Evolutionary conservation across 1,140 invertebrate genomes (phyloP).

Genomic region (Eubasilissa regina): DNA sequence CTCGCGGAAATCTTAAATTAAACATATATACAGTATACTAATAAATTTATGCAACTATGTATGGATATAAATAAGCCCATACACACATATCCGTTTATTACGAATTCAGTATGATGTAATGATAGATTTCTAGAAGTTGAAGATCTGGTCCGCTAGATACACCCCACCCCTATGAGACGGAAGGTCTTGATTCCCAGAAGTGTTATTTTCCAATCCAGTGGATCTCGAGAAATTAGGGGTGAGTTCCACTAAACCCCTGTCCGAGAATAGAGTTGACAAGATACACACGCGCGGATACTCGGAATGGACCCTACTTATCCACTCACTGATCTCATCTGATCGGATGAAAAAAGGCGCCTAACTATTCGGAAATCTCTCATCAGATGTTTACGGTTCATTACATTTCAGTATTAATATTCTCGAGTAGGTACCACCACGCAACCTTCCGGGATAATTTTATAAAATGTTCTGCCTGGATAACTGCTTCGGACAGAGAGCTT

Average conservation of each 20-base stretch:
- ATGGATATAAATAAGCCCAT: too few relatives aligned
- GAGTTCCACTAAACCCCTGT: background rate
- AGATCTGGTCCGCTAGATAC: background rate
- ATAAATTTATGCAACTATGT: too few relatives aligned
- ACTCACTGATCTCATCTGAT: constrained; percentile 11
- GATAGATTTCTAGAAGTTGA: too few relatives aligned
- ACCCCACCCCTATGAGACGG: constrained; percentile 50
- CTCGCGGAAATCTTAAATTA: too few relatives aligned
- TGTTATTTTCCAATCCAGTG: constrained; percentile 51
- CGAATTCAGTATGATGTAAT: too few relatives aligned
- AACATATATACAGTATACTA: too few relatives aligned
- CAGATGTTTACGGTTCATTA: constrained; percentile 13
- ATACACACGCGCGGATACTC: constrained; percentile 15
- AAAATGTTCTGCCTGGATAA: too few relatives aligned
- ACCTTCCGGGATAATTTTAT: background rate
- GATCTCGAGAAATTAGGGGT: constrained; percentile 50
- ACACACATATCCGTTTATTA: too few relatives aligned
- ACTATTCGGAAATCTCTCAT: constrained; percentile 14
- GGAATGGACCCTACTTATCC: constrained; percentile 13
- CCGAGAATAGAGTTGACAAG: constrained; percentile 33
- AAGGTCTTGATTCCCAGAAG: constrained; percentile 53
- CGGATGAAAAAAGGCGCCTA: constrained; percentile 3
- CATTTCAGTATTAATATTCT: constrained; percentile 10
- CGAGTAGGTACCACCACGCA: background rate
- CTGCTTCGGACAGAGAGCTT: too few relatives aligned